Evolutionary conservation across 1,140 invertebrate species (phyloP), one percentile per base, ranked within the genome.

Genomic region (Maniola jurtina): DNA sequence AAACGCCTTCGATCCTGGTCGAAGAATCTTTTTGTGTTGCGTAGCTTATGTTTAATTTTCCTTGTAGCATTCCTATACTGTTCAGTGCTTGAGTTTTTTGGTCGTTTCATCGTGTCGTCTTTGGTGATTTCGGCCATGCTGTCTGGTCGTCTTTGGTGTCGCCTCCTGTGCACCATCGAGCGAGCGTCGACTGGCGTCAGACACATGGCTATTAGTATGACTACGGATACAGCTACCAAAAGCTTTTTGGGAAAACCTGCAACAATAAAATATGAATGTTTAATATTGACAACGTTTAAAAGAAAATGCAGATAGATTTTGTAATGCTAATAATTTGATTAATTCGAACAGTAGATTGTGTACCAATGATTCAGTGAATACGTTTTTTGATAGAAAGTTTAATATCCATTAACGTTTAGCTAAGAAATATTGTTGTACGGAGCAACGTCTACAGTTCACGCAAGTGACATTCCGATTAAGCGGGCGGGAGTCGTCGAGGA

Each of bases 221-320:
- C 67, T 77, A 90, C 63, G 56, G 82, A 79, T 79, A 80, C 76
- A 88, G 83, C 86, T 84, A 88, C 80, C 77, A 89, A 81, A 71
- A 89, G 86, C 86, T 83, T 90, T 85, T 88, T 88, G 73, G 83
- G 78, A 86, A 87, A 86, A 90, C 83, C 88, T 90, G 84, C 5
- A 88, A 88, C 82, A 89, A 84, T 16, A 52, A 75, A 72, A 71
- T 47, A 50, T 33, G 34, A 7, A 36, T 59, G n/a, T 59, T 45
- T 59, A 34, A 55, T 52, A 52, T 52, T 48, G 14, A 8, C 33
- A 55, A 55, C 10, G 48, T 14, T 16, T 25, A 1, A 50, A 50
- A 50, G 10, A 8, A 50, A 16, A 50, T 16, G 48, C 15, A 16
- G 48, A 25, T 16, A 16, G 1, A 7, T 7, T 6, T 50, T 50